Percentiles rank a stretch among this genome's conserved stretches.
Conservation (phyloP, 2,888 invertebrate genomes). For the Leptinotarsa peninsularis region DNA sequence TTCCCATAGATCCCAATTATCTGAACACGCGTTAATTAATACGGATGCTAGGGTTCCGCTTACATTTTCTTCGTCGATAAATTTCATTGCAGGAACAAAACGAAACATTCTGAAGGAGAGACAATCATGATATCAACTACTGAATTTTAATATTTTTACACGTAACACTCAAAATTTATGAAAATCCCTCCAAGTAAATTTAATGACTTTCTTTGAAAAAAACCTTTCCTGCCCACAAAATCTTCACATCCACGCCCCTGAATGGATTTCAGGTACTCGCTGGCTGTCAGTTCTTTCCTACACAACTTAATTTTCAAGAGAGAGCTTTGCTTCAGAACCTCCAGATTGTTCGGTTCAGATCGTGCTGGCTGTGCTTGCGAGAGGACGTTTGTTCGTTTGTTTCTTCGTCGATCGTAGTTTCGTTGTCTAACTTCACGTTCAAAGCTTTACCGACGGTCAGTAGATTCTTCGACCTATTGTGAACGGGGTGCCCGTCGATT, state of each 20-base stretch:
- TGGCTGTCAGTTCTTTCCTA: constrained; percentile 59
- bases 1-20: no score
- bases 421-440: constrained; percentile 43
- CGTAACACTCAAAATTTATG: no score
- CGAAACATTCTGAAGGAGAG: not conserved
- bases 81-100: not conserved
- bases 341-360: constrained; percentile 36
- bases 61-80: not conserved
- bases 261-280: constrained; percentile 49
- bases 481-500: constrained; percentile 21
- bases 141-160: not conserved
- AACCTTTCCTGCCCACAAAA: constrained; percentile 21
- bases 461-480: constrained; percentile 27
- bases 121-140: not conserved
- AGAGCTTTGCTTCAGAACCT: constrained; percentile 33
- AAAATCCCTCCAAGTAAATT: not conserved
- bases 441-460: constrained; percentile 35
- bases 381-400: constrained; percentile 38
- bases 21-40: no score
- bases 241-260: constrained; percentile 40
- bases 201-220: constrained; percentile 5
- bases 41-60: no score
- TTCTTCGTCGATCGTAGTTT: constrained; percentile 37
- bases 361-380: constrained; percentile 42
- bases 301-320: constrained; percentile 63